Percentiles rank a stretch among this genome's conserved stretches.
These are phyloP conservation scores for Ctenopoma multispine DNA, from an alignment of 2,797 vertebrate genomes.

Conservation along the genomic window DNA sequence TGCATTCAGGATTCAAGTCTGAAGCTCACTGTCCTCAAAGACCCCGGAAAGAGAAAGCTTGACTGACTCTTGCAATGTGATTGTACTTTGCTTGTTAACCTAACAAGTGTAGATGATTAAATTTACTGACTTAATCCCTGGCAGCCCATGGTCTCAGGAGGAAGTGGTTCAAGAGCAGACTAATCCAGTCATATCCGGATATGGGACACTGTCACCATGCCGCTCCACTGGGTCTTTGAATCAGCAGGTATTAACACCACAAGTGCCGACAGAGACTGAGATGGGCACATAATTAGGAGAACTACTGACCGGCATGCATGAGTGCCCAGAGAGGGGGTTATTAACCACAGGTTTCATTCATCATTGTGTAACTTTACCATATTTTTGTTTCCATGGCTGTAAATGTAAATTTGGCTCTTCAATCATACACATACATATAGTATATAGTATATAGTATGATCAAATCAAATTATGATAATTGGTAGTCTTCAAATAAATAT, in stretches of 20 bases:
- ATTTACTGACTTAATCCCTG: slow-evolving; percentile 82
- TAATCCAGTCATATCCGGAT: slow-evolving; percentile 84
- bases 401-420: background rate
- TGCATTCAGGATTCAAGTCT: background rate
- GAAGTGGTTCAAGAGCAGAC: slow-evolving; percentile 80
- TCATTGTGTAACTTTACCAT: slow-evolving; percentile 48
- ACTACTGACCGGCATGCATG: slow-evolving; percentile 37
- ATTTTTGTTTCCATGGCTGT: slow-evolving; percentile 52
- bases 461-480: slow-evolving; percentile 10
- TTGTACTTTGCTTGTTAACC: slow-evolving; percentile 83
- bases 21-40: slow-evolving; percentile 25
- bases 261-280: slow-evolving; percentile 71
- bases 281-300: slow-evolving; percentile 68
- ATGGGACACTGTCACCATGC: slow-evolving; percentile 72
- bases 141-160: slow-evolving; percentile 72
- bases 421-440: too few species aligned
- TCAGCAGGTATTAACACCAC: slow-evolving; percentile 81
- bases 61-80: slow-evolving; percentile 67
- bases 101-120: slow-evolving; percentile 85
- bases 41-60: slow-evolving; percentile 45
- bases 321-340: slow-evolving; percentile 34
- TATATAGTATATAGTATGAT: too few species aligned
- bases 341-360: slow-evolving; percentile 46
- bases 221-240: slow-evolving; percentile 79
- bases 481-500: background rate